A percentile compares a stretch with the other conserved stretches of the same genome.
phyloP scores from a whole-genome alignment of 1,140 invertebrate genomes.

The Chironomus tepperi region DNA sequence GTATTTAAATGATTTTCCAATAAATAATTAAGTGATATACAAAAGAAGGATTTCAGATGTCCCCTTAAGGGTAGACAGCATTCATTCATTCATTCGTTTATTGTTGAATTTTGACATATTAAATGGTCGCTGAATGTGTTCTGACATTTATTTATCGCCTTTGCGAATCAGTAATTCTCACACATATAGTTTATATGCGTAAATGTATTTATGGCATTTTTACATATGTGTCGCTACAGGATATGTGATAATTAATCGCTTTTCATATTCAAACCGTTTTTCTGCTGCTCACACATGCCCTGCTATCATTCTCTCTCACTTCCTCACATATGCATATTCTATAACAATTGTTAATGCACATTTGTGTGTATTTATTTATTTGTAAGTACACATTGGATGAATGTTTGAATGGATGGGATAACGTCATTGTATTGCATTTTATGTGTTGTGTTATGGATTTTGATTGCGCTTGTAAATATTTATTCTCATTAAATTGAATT shows the following conservation, averaged over 20 bases:
- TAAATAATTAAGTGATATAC: background rate
- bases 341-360: background rate
- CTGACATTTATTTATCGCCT: background rate
- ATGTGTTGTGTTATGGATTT: too few relatives aligned
- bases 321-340: background rate
- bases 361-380: background rate
- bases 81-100: background rate
- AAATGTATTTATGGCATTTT: background rate
- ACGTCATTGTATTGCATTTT: too few relatives aligned
- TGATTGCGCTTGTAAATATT: background rate
- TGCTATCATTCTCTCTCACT: background rate
- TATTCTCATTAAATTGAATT: background rate
- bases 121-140: background rate
- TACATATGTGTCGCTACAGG: slow-evolving; percentile 1
- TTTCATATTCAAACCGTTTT: background rate
- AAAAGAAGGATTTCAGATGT: background rate
- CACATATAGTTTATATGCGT: background rate
- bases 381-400: background rate
- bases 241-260: background rate
- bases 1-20: background rate
- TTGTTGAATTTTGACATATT: background rate
- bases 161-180: background rate
- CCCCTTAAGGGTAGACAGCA: too few relatives aligned
- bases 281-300: too few relatives aligned
- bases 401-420: background rate